Base-by-base conservation (phyloP, 2,797 vertebrate genomes). In the Hypotaenidia okinawae region DNA sequence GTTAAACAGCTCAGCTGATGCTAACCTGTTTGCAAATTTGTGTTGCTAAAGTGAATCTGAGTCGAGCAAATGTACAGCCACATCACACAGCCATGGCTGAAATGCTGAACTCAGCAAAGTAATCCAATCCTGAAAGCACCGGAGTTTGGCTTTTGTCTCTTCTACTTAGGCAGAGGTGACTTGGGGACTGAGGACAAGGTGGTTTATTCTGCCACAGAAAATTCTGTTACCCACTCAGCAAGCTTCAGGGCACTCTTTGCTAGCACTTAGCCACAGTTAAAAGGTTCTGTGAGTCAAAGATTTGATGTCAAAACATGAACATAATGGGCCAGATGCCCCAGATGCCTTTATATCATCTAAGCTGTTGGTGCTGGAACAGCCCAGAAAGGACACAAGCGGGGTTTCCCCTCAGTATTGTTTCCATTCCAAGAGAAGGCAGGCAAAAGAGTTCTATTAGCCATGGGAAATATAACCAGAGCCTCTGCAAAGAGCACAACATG, bases 361-460 rank as follows among this genome's bases (percentile, higher is more conserved):
- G 18, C 15, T 74, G 39, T 28, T 85, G 87, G 43, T 84, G 43
- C 37, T 90, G 55, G 86, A 86, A 51, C 43, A 62, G 16, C 41
- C 69, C 79, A 61, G 62, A 75, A 66, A 86, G 82, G 62, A 86
- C 32, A 16, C 35, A 37, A 15, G 37, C 32, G 2, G 54, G 25
- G 47, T 74, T 92, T 82, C 49, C 67, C 28, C 30, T 25, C 52
- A 32, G n/a, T 59, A 33, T 59, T 74, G 67, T 95, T 96, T 86
- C 78, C 63, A 47, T 91, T 92, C 73, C 45, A 67, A 70, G 77
- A 68, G 57, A 83, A 83, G 79, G 24, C 49, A 89, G 78, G 69
- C 45, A 76, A 43, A 75, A 70, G 64, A 33, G 24, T 87, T 94
- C 91, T 91, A 67, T 92, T 94, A 94, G 79, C 82, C 59, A 7